Percentiles rank a stretch among this genome's conserved stretches.
Evolutionary conservation across 2,797 vertebrate species (phyloP).

Genomic region (Botia almorhae): DNA sequence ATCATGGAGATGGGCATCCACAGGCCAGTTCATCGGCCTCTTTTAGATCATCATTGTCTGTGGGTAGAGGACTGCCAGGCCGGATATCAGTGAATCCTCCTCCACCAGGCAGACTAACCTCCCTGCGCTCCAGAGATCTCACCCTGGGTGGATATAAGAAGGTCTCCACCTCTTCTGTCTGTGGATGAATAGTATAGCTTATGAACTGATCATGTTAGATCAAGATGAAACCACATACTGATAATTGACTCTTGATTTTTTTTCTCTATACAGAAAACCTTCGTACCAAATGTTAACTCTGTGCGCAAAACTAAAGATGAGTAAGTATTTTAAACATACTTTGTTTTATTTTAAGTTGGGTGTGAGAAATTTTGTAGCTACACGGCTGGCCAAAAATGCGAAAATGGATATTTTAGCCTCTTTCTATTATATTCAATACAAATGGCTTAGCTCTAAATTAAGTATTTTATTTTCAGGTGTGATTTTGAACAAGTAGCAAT

Average conservation of each 20-base stretch:
- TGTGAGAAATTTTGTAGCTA: background rate
- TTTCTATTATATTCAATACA: too few relatives aligned
- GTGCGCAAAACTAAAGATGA: conserved; percentile 80
- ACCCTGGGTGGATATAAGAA: conserved; percentile 77
- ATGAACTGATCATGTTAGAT: background rate
- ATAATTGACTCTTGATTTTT: background rate
- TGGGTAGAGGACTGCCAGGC: conserved; percentile 61
- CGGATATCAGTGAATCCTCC: conserved; percentile 61
- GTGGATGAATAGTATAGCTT: background rate
- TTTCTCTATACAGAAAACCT: conserved; percentile 72
- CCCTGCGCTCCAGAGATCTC: conserved; percentile 78
- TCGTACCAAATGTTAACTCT: conserved; percentile 78
- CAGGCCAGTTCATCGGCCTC: conserved; percentile 54
- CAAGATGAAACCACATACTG: background rate
- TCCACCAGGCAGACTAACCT: conserved; percentile 74
- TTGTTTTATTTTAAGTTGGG: background rate
- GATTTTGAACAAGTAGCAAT: too few relatives aligned
- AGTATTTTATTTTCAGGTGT: too few relatives aligned
- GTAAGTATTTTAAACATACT: conserved; percentile 66
- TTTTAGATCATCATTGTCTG: conserved; percentile 48
- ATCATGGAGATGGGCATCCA: conserved; percentile 52
- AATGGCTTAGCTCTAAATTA: too few relatives aligned
- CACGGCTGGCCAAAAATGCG: too few relatives aligned
- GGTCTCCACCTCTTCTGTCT: conserved; percentile 57
- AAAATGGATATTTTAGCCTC: too few relatives aligned